phyloP scores from a whole-genome alignment of 2,888 invertebrate genomes.

The Meiosimyza platycephala region DNA sequence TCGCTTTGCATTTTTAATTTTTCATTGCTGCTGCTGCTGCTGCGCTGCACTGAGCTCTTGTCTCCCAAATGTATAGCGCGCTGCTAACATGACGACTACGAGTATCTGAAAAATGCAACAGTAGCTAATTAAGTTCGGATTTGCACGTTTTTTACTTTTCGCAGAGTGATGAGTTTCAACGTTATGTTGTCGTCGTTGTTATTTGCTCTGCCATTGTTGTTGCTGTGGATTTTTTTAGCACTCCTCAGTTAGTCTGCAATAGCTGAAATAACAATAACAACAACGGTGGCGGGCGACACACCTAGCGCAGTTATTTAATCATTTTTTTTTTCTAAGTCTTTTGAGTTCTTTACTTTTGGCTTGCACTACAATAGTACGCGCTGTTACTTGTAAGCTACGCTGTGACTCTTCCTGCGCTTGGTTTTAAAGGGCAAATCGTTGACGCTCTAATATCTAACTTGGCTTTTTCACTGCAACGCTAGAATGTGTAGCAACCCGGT shows the following conservation, averaged over 20 bases:
- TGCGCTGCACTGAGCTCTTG: not conserved
- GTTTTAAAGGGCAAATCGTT: conserved; percentile 37
- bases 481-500: too few relatives aligned
- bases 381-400: not conserved
- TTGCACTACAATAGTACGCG: not conserved
- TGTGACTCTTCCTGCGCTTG: not conserved
- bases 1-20: conserved; percentile 5
- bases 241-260: conserved; percentile 38
- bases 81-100: conserved; percentile 1
- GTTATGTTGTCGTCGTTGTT: not conserved
- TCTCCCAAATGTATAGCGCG: not conserved
- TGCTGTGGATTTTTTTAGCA: conserved; percentile 27
- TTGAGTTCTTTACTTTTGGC: conserved; percentile 22
- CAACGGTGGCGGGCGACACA: conserved; percentile 44
- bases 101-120: conserved; percentile 20
- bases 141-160: conserved; percentile 32
- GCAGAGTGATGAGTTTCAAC: not conserved
- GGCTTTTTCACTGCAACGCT: too few relatives aligned
- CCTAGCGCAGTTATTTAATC: conserved; percentile 54
- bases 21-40: conserved; percentile 1
- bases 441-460: too few relatives aligned
- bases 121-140: conserved; percentile 40
- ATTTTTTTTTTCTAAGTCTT: conserved; percentile 33
- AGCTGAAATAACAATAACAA: too few relatives aligned
- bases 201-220: conserved; percentile 29